These are phyloP conservation scores for Psococerastis gibbosa DNA, from an alignment of 2,888 invertebrate species.

Conservation along the genomic window DNA sequence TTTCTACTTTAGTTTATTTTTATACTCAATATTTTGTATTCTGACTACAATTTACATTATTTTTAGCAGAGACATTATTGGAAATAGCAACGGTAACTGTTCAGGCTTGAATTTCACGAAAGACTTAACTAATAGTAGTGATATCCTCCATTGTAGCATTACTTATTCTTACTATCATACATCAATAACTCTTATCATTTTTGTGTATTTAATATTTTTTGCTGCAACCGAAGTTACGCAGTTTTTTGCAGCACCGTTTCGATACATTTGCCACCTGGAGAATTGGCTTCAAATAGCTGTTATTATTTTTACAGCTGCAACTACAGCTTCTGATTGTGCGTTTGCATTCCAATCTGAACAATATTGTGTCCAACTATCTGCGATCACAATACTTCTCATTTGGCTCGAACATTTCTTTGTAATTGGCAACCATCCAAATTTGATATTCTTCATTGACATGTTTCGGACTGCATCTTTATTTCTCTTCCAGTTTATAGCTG, in stretches of 20 bases:
- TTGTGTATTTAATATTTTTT: too few species aligned
- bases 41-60: constrained; percentile 50
- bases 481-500: constrained; percentile 57
- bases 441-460: constrained; percentile 71
- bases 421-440: constrained; percentile 57
- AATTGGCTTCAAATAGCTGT: constrained; percentile 56
- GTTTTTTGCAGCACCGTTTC: too few species aligned
- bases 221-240: constrained; percentile 43
- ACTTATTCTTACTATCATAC: too few species aligned
- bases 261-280: too few species aligned
- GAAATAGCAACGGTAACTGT: too few species aligned
- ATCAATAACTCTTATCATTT: too few species aligned
- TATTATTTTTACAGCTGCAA: constrained; percentile 39
- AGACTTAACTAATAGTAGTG: too few species aligned
- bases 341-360: neutral
- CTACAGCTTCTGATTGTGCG: constrained; percentile 4
- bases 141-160: too few species aligned
- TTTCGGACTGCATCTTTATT: constrained; percentile 59
- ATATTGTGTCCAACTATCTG: constrained; percentile 26
- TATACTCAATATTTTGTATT: constrained; percentile 48
- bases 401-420: constrained; percentile 58
- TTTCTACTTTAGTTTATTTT: constrained; percentile 50
- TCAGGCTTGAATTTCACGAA: too few species aligned
- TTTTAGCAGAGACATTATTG: too few species aligned
- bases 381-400: constrained; percentile 51